Evolutionary conservation across 2,888 invertebrate genomes (phyloP), one percentile per base, ranked within the genome.

Genomic region (Brachynemurus nebulosus): DNA sequence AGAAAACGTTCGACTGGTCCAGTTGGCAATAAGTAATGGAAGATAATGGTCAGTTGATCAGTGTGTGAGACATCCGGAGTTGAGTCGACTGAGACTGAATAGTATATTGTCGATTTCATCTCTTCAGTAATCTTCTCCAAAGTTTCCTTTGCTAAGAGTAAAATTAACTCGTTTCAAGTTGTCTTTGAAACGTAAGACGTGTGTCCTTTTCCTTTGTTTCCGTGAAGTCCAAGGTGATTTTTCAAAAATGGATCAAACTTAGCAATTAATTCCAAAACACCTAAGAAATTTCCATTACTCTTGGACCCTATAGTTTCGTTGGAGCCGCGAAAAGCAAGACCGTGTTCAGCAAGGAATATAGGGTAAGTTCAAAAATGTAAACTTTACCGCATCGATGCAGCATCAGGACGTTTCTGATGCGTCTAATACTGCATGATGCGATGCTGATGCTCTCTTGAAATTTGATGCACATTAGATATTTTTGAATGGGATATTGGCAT

Each of bases 21-120:
- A 42, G 44, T 21, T 16, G 23, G n/a, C 9, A 23, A 23, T 17
- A 52, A 53, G 25, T 55, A 53, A 50, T 53, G 17, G 19, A 55
- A 44, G 14, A 55, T 45, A 12, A 53, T 38, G 19, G 53, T 53
- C 6, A 55, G 50, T 40, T 55, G 54, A 41, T 56, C 54, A 11
- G 55, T 21, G 55, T 55, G 34, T 6, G 34, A 11, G 5, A 34
- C 12, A 34, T 34, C 34, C 12, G 34, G 34, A 34, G 34, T 34
- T 8, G 34, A 34, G 6, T 34, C 44, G 42, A 23, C 6, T 18
- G 42, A 45, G 5, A 45, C 14, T 33, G 42, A 34, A 27, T 34
- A 45, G 41, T 45, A 45, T 25, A 35, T 36, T 16, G 19, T 34
- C 12, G 9, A 17, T 14, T 20, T 36, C 35, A 37, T 34, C 12